Base-by-base conservation (phyloP, 53 echinoderm and acorn worm genomes). In the Arbacia lixula region DNA sequence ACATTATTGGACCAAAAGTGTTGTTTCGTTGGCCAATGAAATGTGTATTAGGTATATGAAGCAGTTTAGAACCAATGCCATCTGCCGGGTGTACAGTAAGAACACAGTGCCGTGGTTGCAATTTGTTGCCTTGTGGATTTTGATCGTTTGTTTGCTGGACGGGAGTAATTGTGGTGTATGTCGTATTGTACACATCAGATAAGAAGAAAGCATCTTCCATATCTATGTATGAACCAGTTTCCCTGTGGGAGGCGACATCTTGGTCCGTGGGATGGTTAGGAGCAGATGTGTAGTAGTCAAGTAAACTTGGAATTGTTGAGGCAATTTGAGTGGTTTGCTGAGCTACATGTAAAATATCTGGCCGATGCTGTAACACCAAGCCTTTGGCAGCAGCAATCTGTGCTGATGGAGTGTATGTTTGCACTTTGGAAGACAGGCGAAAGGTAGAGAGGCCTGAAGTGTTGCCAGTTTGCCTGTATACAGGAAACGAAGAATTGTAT, bases 131-230 rank as follows among this genome's bases (percentile, higher is more conserved):
- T n/a, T n/a, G n/a, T n/a, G n/a, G n/a, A n/a, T n/a, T n/a, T n/a
- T n/a, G n/a, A n/a, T n/a, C n/a, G n/a, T n/a, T n/a, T 6, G 74
- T 42, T 69, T n/a, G 9, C 29, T 69, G 78, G 3, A 56, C 5
- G 3, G 28, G 28, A 60, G 9, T 26, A 28, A 6, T 3, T 29
- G 8, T 77, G 19, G 60, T 54, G 53, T 77, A 55, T 3, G 69
- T 71, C 31, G 39, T 38, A 49, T 85, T 85, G 71, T 71, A 71
- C 22, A 43, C 52, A 41, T 54, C 71, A 49, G 71, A 71, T 24
- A 85, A 34, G 69, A 43, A 38, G 53, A 85, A 85, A 50, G 85
- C 85, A 85, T 85, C 85, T 71, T 85, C 85, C 69, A 85, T 71
- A 29, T 69, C 71, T 30, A 85, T 43, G 54, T 72, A 85, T 85